These are phyloP conservation scores for Monoplex corrugatus DNA, from an alignment of 2,888 invertebrate species.

Conservation along the genomic window DNA sequence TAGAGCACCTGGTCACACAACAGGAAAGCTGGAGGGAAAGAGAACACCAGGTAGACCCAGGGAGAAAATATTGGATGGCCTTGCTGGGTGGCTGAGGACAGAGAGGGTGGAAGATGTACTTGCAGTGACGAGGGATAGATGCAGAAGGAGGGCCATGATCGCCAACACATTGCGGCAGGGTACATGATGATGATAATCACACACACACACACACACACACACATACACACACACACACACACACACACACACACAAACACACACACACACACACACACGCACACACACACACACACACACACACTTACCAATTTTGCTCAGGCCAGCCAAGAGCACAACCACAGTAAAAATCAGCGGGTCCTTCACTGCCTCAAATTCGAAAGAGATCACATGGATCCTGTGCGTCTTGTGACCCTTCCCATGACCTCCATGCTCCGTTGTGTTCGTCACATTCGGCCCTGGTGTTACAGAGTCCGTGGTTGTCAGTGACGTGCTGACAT, in stretches of 20 bases:
- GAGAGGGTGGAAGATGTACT: too few species aligned
- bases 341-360: slow-evolving; percentile 82
- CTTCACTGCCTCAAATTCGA: slow-evolving; percentile 81
- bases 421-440: not conserved
- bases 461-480: not conserved
- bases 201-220: not conserved
- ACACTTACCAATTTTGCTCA: slow-evolving; percentile 83
- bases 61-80: too few species aligned
- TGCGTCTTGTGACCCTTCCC: slow-evolving; percentile 35
- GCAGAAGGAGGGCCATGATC: too few species aligned
- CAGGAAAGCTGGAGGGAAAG: too few species aligned
- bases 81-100: too few species aligned
- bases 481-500: not conserved
- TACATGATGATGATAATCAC: not conserved
- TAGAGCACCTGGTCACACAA: too few species aligned
- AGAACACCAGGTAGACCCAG: too few species aligned
- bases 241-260: not conserved
- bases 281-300: not conserved
- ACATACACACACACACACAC: not conserved
- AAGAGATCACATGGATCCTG: slow-evolving; percentile 78
- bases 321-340: slow-evolving; percentile 83
- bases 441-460: not conserved
- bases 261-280: not conserved
- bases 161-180: too few species aligned
- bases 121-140: too few species aligned